These are phyloP conservation scores for Hydractinia echinata DNA, from an alignment of 30 jellyfish, hydroid and myxozoan species.

Conservation along the genomic window DNA sequence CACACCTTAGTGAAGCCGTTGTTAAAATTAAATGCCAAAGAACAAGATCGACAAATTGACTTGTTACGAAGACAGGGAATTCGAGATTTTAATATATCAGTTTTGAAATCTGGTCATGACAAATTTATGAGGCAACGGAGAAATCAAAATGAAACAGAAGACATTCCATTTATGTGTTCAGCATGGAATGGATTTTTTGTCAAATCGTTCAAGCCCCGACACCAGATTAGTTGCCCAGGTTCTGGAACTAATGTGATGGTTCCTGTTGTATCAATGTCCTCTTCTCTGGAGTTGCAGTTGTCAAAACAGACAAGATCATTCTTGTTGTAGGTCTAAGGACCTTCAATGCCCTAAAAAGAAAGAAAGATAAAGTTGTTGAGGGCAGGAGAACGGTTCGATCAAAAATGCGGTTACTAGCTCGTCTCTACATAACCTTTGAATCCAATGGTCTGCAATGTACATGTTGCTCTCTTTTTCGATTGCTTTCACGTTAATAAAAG, in stretches of 20 bases:
- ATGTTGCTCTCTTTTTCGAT: too few relatives aligned
- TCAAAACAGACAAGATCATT: too few relatives aligned
- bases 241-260: slow-evolving; percentile 8
- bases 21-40: background rate
- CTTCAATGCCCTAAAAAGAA: too few relatives aligned
- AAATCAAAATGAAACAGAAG: background rate
- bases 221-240: slow-evolving; percentile 18
- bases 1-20: background rate
- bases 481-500: too few relatives aligned
- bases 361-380: too few relatives aligned
- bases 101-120: background rate
- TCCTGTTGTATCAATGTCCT: slow-evolving; percentile 9
- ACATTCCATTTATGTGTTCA: slow-evolving; percentile 7
- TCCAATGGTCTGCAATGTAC: too few relatives aligned
- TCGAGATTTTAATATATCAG: background rate
- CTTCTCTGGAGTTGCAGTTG: background rate
- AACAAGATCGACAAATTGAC: slow-evolving; percentile 3
- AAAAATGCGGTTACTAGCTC: too few relatives aligned
- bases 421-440: too few relatives aligned
- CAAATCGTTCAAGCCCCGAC: slow-evolving; percentile 7
- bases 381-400: too few relatives aligned
- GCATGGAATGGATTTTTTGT: slow-evolving; percentile 10
- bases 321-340: too few relatives aligned
- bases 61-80: background rate
- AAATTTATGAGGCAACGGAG: background rate